Conservation (phyloP, 2,888 invertebrate species). For the Pseudococcus viburni region DNA sequence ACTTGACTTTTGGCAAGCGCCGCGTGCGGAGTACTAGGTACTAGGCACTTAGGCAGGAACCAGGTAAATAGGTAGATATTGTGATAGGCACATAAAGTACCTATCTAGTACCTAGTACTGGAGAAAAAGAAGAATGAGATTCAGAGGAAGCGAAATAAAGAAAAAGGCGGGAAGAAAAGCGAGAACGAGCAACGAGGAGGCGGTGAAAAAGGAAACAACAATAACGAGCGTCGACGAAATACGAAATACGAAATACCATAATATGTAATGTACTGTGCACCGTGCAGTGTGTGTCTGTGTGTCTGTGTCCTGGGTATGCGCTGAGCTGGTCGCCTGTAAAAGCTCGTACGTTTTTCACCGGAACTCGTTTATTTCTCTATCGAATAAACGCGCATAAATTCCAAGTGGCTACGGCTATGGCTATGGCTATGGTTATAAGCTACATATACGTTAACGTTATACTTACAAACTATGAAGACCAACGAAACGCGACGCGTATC, state of each 20-base stretch:
- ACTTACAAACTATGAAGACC: background rate
- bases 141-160: background rate
- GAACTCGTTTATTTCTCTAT: constrained; percentile 59
- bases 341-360: constrained; percentile 44
- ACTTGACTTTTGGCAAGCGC: too few relatives aligned
- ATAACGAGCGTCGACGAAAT: constrained; percentile 50
- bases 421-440: too few relatives aligned
- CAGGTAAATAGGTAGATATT: too few relatives aligned
- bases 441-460: too few relatives aligned
- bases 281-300: too few relatives aligned
- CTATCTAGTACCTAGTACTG: too few relatives aligned
- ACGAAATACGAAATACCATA: background rate
- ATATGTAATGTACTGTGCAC: too few relatives aligned
- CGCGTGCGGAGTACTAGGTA: too few relatives aligned
- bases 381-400: constrained; percentile 44
- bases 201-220: constrained; percentile 12
- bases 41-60: too few relatives aligned
- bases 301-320: background rate
- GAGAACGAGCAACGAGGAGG: constrained; percentile 6
- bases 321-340: background rate
- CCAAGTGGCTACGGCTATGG: background rate
- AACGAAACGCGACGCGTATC: background rate
- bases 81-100: too few relatives aligned
- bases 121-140: background rate
- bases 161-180: background rate